phyloP scores from a whole-genome alignment of 2,797 vertebrate genomes.

The Chloroceryle amazona region DNA sequence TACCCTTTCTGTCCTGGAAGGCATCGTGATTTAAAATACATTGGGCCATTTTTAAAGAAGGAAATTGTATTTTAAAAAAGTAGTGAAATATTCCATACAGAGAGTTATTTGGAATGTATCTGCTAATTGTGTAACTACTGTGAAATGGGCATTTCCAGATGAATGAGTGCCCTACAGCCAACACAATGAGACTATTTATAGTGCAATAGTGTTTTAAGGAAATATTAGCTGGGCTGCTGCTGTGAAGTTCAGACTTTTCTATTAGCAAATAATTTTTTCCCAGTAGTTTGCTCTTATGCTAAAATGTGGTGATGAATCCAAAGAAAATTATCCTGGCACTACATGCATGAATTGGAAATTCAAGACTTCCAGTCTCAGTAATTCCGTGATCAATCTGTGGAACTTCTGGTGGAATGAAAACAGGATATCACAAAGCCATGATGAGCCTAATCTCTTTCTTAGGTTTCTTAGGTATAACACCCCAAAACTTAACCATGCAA shows the following conservation, averaged over 20 bases:
- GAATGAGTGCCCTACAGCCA: slow-evolving; percentile 14
- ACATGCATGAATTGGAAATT: neutral
- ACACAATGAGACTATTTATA: neutral
- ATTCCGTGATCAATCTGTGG: neutral
- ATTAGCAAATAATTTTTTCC: neutral
- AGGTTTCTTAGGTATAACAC: neutral
- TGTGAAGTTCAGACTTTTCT: slow-evolving; percentile 27
- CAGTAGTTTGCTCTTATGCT: neutral
- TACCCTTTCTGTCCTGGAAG: neutral
- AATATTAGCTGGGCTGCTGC: neutral
- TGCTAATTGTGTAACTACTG: neutral
- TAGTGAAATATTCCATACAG: neutral
- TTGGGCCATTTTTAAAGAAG: neutral
- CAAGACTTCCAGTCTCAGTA: neutral
- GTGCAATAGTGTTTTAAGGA: neutral
- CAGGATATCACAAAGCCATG: neutral
- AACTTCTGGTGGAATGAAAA: neutral
- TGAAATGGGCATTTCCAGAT: slow-evolving; percentile 7
- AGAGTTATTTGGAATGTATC: neutral
- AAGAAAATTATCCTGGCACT: neutral
- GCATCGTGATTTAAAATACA: neutral
- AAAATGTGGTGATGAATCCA: neutral
- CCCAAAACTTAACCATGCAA: neutral
- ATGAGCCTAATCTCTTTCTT: neutral
- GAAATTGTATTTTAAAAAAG: neutral